Conservation (phyloP, 2,797 vertebrate genomes). For the Fistularia tabacaria region DNA sequence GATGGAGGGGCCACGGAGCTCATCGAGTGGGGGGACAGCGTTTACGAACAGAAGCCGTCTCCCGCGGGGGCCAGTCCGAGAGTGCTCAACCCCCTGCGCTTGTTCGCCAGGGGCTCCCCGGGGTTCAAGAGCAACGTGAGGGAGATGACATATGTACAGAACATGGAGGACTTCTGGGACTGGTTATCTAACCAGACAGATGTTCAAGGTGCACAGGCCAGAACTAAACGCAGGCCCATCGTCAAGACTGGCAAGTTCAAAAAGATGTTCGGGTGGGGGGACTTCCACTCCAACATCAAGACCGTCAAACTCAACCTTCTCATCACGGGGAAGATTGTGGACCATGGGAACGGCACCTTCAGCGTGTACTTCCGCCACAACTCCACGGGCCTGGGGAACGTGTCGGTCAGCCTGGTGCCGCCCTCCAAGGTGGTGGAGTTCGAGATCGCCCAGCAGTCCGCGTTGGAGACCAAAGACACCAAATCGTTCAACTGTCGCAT, state of each 20-base stretch:
- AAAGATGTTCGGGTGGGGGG: slow-evolving; percentile 99
- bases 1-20: slow-evolving; percentile 76
- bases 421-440: slow-evolving; percentile 99
- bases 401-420: slow-evolving; percentile 96
- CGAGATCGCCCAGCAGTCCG: slow-evolving; percentile 88
- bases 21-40: slow-evolving; percentile 86
- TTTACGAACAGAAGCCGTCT: slow-evolving; percentile 79
- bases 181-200: slow-evolving; percentile 98
- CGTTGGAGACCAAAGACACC: slow-evolving; percentile 94
- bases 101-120: slow-evolving; percentile 88
- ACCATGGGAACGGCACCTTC: slow-evolving; percentile 97
- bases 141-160: slow-evolving; percentile 87
- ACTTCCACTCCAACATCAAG: slow-evolving; percentile 99
- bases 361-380: slow-evolving; percentile 99
- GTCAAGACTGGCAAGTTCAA: slow-evolving; percentile 99
- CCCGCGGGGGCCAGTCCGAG: slow-evolving; percentile 82
- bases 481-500: slow-evolving; percentile 98
- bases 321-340: slow-evolving; percentile 98
- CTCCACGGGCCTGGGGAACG: slow-evolving; percentile 94
- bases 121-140: slow-evolving; percentile 80
- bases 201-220: slow-evolving; percentile 84
- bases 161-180: slow-evolving; percentile 94
- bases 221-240: slow-evolving; percentile 97
- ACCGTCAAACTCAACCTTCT: slow-evolving; percentile 97
- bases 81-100: slow-evolving; percentile 87